phyloP scores from a whole-genome alignment of 2,888 invertebrate species.

The Lycia hirtaria region DNA sequence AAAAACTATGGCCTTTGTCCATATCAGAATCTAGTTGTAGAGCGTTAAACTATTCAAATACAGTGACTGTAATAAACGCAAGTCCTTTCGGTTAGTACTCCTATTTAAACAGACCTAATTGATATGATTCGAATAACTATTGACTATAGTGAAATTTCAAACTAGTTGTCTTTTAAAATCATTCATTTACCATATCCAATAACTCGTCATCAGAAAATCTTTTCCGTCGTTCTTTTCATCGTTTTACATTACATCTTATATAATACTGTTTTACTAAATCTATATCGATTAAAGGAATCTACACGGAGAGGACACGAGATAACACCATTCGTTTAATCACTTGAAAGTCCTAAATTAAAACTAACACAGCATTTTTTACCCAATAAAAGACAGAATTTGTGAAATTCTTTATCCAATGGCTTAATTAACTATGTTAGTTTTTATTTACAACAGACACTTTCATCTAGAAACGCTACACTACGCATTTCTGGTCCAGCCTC shows the following conservation, averaged over 20 bases:
- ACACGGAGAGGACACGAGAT: constrained; percentile 53
- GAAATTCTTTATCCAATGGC: background rate
- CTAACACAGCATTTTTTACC: background rate
- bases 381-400: background rate
- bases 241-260: constrained; percentile 41
- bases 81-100: constrained; percentile 17
- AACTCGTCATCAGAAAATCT: constrained; percentile 30
- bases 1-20: constrained; percentile 7
- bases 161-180: constrained; percentile 64
- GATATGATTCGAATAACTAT: constrained; percentile 77
- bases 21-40: background rate
- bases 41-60: constrained; percentile 18
- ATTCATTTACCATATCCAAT: constrained; percentile 41
- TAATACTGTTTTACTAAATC: constrained; percentile 47
- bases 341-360: constrained; percentile 7
- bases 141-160: constrained; percentile 67
- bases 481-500: constrained; percentile 28
- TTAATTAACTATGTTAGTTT: constrained; percentile 1
- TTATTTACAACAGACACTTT: constrained; percentile 9
- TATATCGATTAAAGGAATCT: constrained; percentile 47
- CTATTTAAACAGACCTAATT: constrained; percentile 58
- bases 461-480: constrained; percentile 17
- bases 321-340: constrained; percentile 14
- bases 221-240: constrained; percentile 30
- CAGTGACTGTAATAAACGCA: constrained; percentile 7